Conservation (phyloP, 2,888 invertebrate species). For the Panzeria rudis region DNA sequence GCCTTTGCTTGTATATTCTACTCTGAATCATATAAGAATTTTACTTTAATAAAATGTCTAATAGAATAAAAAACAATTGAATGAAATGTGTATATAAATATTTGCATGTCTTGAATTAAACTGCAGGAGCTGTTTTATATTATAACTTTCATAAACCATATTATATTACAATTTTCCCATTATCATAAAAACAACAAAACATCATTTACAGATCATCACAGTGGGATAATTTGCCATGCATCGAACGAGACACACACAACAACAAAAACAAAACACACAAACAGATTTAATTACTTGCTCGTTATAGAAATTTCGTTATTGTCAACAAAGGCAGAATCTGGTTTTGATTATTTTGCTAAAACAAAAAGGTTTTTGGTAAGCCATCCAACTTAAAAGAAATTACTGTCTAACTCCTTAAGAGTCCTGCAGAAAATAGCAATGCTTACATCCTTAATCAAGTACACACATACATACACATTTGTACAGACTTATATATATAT, state of each 20-base stretch:
- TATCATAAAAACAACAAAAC: slow-evolving; percentile 63
- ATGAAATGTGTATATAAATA: background rate
- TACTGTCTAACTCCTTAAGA: slow-evolving; percentile 3
- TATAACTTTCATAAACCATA: slow-evolving; percentile 64
- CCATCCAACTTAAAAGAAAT: slow-evolving; percentile 16
- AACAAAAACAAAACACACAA: slow-evolving; percentile 48
- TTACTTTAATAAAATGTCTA: slow-evolving; percentile 23
- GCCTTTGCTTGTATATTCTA: background rate
- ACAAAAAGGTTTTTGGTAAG: background rate
- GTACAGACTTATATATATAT: slow-evolving; percentile 4
- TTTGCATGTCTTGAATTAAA: slow-evolving; percentile 38
- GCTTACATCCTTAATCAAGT: no score
- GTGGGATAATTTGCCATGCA: slow-evolving; percentile 56
- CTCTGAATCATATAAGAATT: background rate
- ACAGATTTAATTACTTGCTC: slow-evolving; percentile 65
- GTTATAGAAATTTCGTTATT: slow-evolving; percentile 51
- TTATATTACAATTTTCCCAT: slow-evolving; percentile 70
- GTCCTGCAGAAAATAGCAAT: slow-evolving; percentile 25
- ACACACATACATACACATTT: no score
- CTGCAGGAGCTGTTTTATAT: slow-evolving; percentile 65
- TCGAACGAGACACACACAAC: slow-evolving; percentile 14
- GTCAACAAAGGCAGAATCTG: slow-evolving; percentile 56
- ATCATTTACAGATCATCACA: slow-evolving; percentile 70
- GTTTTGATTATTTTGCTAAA: slow-evolving; percentile 53
- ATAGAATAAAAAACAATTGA: slow-evolving; percentile 5